Conservation (phyloP, 2,113 vertebrate species). For the Anhinga rufa region DNA sequence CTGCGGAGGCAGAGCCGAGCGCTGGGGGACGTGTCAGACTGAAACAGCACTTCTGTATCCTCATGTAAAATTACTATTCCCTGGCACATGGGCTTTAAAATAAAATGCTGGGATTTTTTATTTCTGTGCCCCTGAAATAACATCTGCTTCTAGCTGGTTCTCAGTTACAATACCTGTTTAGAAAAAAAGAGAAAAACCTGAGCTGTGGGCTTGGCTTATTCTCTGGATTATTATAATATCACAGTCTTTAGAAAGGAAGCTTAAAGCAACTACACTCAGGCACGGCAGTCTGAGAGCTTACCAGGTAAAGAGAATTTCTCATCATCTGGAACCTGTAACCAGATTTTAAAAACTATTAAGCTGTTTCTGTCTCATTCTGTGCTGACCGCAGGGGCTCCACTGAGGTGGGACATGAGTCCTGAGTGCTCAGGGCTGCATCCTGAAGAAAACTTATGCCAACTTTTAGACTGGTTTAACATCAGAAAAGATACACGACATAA, state of each 20-base stretch:
- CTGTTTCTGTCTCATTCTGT: neutral
- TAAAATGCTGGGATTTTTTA: neutral
- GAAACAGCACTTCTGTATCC: neutral
- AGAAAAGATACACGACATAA: neutral
- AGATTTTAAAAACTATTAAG: neutral
- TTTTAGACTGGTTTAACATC: neutral
- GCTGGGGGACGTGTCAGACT: neutral
- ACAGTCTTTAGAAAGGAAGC: neutral
- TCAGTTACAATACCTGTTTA: neutral
- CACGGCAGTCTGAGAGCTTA: neutral
- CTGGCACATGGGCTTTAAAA: neutral
- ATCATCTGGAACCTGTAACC: neutral
- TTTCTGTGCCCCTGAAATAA: neutral
- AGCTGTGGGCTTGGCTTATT: neutral
- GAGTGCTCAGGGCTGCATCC: neutral
- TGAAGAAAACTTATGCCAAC: neutral
- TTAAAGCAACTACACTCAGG: neutral
- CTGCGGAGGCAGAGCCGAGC: neutral
- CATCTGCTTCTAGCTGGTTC: neutral
- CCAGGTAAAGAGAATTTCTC: neutral
- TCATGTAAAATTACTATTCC: neutral
- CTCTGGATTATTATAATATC: neutral
- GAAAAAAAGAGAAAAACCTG: neutral
- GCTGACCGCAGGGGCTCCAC: neutral
- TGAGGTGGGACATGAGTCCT: neutral